Evolutionary conservation across 2,888 invertebrate genomes (phyloP), one percentile per base, ranked within the genome.

Genomic region (Azorinus chamasolen): DNA sequence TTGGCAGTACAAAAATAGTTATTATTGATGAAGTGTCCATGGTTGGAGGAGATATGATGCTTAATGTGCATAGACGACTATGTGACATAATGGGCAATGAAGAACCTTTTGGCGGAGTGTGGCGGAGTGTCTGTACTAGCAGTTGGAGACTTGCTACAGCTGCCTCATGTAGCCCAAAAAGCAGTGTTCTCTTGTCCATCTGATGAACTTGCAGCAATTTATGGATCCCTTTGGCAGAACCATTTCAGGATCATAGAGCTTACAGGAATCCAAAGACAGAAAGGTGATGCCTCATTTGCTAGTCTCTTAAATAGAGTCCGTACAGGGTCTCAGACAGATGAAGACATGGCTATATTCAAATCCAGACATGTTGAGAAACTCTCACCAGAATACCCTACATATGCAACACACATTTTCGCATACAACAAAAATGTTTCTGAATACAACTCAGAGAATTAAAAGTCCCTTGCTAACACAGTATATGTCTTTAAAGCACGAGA

Each of bases 181-280:
- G n/a, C n/a, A n/a, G n/a, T n/a, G n/a, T n/a, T n/a, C 12, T 27
- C 46, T 50, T 32, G n/a, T 5, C 70, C 70, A 25, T 61, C 70
- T 43, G 76, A 71, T 66, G 41, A 41, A 57, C 53, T 76, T 53
- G 71, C 76, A 48, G 1, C 61, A 41, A 32, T 76, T 32, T 76
- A 76, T 71, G 71, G 76, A 55, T 76, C 76, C 22, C 57, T 76
- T 16, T 80, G 80, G 80, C 32, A 48, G 63, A 62, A 46, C 10
- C 65, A 70, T 25, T 80, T 80, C 48, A 20, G 70, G 51, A 70
- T 80, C n/a, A 37, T 70, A 37, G 70, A 80, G 48, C 57, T 80
- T 0, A 77, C 69, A 57, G 73, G 77, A 59, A 73, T 77, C 22
- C 65, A 66, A 24, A 62, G 76, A 46, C 80, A 76, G 46, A 73